A percentile compares a stretch with the other conserved stretches of the same genome.
These are phyloP conservation scores for Tangara arthus DNA, from an alignment of 2,797 vertebrate species.

Conservation along the genomic window DNA sequence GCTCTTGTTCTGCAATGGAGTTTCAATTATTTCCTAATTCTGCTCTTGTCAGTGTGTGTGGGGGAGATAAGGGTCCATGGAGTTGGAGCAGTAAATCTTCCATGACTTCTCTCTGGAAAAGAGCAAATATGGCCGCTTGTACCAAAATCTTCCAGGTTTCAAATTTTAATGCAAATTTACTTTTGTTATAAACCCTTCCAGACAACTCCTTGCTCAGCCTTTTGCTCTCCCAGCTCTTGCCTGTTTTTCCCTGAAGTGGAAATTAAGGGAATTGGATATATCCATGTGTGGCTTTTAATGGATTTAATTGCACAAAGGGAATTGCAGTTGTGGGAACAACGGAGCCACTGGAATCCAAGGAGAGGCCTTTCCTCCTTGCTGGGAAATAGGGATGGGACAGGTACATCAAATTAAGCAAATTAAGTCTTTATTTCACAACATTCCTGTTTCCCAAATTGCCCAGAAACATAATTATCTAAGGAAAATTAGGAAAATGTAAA, in stretches of 20 bases:
- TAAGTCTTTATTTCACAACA: not conserved
- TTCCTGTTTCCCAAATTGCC: not conserved
- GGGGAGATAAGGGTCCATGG: not conserved
- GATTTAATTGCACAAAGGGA: not conserved
- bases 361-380: not conserved
- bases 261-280: not conserved
- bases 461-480: not conserved
- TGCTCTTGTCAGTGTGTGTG: not conserved
- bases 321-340: not conserved
- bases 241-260: not conserved
- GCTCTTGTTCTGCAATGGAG: not conserved
- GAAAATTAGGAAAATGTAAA: not conserved
- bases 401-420: not conserved
- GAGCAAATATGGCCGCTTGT: not conserved
- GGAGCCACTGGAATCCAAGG: not conserved
- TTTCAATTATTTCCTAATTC: not conserved
- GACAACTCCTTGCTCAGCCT: not conserved
- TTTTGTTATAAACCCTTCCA: not conserved
- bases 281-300: not conserved
- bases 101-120: not conserved
- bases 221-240: not conserved
- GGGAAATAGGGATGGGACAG: not conserved
- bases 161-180: not conserved
- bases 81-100: slow-evolving; percentile 27
- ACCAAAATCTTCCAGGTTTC: not conserved